These are phyloP conservation scores for Mola mola DNA, from an alignment of 2,113 vertebrate genomes.

Conservation along the genomic window DNA sequence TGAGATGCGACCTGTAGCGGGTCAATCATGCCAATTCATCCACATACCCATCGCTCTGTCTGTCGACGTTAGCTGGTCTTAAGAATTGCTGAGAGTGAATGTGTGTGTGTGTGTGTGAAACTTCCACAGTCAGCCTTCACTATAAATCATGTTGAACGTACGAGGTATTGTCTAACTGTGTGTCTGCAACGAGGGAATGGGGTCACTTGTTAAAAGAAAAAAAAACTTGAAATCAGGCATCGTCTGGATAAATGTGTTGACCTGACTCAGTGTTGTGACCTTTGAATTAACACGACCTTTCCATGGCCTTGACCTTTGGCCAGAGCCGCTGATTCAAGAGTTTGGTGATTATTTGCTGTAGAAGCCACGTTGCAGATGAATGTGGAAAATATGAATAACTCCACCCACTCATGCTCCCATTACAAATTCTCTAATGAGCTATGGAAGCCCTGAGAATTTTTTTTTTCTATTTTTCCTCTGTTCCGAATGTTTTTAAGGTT, in stretches of 20 bases:
- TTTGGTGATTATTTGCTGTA: neutral
- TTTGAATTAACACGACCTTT: constrained; percentile 54
- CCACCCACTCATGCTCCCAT: too few relatives aligned
- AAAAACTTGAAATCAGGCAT: constrained; percentile 48
- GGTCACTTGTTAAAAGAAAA: neutral
- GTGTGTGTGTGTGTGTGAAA: constrained; percentile 31
- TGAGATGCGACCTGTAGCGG: constrained; percentile 7
- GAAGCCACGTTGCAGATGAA: too few relatives aligned
- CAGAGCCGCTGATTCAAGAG: constrained; percentile 32
- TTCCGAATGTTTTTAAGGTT: too few relatives aligned
- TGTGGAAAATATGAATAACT: too few relatives aligned
- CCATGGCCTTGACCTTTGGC: constrained; percentile 71
- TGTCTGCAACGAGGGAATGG: constrained; percentile 20
- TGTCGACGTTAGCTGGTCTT: too few relatives aligned
- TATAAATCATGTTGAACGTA: constrained; percentile 1
- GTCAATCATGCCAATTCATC: constrained; percentile 49
- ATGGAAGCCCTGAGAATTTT: too few relatives aligned
- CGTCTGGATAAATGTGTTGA: constrained; percentile 25
- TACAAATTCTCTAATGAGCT: too few relatives aligned
- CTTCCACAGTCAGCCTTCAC: constrained; percentile 16
- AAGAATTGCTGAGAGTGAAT: constrained; percentile 5
- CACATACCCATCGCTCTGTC: constrained; percentile 30
- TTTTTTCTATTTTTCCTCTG: too few relatives aligned
- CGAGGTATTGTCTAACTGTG: constrained; percentile 6
- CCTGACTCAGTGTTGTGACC: constrained; percentile 49